Evolutionary conservation across 2,888 invertebrate genomes (phyloP).

Genomic region (Hypercompe scribonia): DNA sequence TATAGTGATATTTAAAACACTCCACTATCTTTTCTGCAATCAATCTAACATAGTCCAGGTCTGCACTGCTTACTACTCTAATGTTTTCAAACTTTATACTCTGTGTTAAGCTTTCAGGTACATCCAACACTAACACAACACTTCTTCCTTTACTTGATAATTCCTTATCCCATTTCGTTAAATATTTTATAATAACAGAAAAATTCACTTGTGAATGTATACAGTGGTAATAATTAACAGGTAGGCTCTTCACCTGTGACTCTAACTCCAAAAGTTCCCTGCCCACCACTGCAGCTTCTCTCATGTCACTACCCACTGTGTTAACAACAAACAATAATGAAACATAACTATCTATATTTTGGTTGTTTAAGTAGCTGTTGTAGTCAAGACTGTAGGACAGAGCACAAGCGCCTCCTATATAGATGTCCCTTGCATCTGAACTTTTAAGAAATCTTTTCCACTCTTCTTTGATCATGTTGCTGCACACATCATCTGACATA

Average conservation of each 20-base stretch:
- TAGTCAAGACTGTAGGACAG: conserved; percentile 52
- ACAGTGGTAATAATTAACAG: conserved; percentile 56
- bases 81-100: conserved; percentile 53
- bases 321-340: conserved; percentile 56
- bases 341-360: conserved; percentile 49
- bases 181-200: conserved; percentile 46
- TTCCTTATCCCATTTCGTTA: conserved; percentile 57
- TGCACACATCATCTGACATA: conserved; percentile 37
- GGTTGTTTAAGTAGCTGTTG: conserved; percentile 48
- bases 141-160: conserved; percentile 43
- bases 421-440: conserved; percentile 48
- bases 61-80: conserved; percentile 43
- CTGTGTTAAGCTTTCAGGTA: conserved; percentile 45
- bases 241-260: conserved; percentile 49
- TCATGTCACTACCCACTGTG: conserved; percentile 53
- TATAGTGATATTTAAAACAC: conserved; percentile 62
- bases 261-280: conserved; percentile 48
- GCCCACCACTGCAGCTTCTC: conserved; percentile 54
- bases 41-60: conserved; percentile 50
- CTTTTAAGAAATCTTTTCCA: conserved; percentile 52
- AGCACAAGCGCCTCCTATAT: conserved; percentile 56
- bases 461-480: conserved; percentile 41
- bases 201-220: conserved; percentile 50
- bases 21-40: conserved; percentile 52
- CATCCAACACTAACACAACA: conserved; percentile 51